phyloP scores from a whole-genome alignment of 2,888 invertebrate genomes.

The Disparrhopalites patrizii region DNA sequence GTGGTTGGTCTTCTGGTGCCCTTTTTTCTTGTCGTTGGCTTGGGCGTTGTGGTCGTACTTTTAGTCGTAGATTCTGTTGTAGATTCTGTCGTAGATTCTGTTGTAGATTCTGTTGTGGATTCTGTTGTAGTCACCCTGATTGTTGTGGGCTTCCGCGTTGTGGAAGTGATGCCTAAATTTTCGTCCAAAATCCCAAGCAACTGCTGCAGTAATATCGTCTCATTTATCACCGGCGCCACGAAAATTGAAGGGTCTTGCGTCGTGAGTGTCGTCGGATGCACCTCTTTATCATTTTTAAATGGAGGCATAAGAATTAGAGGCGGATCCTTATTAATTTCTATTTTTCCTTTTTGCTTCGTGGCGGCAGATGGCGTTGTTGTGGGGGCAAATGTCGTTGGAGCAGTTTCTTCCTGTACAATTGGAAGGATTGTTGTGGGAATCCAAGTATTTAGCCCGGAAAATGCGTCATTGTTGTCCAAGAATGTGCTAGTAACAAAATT shows the following conservation, averaged over 20 bases:
- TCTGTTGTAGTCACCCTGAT: slow-evolving; percentile 4
- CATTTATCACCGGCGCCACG: too few relatives aligned
- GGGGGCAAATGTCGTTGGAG: background rate
- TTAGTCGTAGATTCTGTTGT: too few relatives aligned
- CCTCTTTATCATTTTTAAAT: slow-evolving; percentile 14
- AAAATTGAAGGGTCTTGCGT: background rate
- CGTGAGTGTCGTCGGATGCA: background rate
- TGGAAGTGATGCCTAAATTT: background rate
- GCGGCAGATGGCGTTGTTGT: too few relatives aligned
- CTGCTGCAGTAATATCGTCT: slow-evolving; percentile 19
- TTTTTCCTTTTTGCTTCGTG: slow-evolving; percentile 3
- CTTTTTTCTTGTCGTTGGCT: background rate
- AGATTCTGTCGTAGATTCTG: too few relatives aligned
- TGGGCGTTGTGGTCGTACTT: slow-evolving; percentile 18
- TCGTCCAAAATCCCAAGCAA: slow-evolving; percentile 9
- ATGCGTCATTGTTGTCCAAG: slow-evolving; percentile 15
- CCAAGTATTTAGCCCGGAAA: slow-evolving; percentile 7
- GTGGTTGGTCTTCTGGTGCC: background rate
- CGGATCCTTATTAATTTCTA: slow-evolving; percentile 19
- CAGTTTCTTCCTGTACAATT: background rate
- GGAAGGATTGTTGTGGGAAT: background rate
- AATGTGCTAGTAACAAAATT: slow-evolving; percentile 3
- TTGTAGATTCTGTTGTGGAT: too few relatives aligned
- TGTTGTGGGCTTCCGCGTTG: background rate
- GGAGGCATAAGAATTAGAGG: slow-evolving; percentile 27